Evolutionary conservation across 2,113 vertebrate species (phyloP).

Genomic region (Marmota monax): DNA sequence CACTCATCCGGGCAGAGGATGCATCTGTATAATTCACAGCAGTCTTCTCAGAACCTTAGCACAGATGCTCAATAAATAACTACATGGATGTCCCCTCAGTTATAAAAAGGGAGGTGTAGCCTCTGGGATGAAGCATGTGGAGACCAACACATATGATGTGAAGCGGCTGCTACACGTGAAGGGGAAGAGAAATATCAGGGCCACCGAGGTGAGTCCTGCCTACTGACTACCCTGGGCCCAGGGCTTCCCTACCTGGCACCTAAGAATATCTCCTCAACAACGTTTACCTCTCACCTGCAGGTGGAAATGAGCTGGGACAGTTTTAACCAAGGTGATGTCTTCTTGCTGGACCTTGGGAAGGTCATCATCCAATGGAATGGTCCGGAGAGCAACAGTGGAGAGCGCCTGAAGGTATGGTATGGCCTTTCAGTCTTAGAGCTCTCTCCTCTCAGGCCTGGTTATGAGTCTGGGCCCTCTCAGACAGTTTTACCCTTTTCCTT

Average conservation of each 20-base stretch:
- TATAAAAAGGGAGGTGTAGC: conserved; percentile 93
- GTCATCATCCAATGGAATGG: conserved; percentile 95
- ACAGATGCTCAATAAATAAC: background rate
- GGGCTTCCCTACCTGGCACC: background rate
- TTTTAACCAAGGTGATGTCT: conserved; percentile 93
- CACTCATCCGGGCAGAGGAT: background rate
- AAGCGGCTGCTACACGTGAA: conserved; percentile 94
- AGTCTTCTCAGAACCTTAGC: background rate
- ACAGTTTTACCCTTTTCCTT: background rate
- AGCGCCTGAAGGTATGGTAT: conserved; percentile 91
- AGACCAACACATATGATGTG: conserved; percentile 90
- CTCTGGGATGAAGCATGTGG: conserved; percentile 92
- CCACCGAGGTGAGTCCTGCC: conserved; percentile 87
- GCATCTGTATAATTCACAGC: background rate
- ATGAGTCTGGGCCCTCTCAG: background rate
- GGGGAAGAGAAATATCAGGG: conserved; percentile 90
- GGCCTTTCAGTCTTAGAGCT: accelerated
- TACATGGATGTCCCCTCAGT: conserved; percentile 81
- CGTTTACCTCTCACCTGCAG: conserved; percentile 77
- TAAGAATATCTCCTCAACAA: background rate
- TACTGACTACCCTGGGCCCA: background rate
- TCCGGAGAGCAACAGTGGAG: conserved; percentile 91
- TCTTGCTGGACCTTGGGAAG: conserved; percentile 93
- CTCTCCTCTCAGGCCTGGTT: background rate
- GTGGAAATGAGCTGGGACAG: conserved; percentile 93